Evolutionary conservation across 2,797 vertebrate genomes (phyloP).

Genomic region (Glossophaga mutica): DNA sequence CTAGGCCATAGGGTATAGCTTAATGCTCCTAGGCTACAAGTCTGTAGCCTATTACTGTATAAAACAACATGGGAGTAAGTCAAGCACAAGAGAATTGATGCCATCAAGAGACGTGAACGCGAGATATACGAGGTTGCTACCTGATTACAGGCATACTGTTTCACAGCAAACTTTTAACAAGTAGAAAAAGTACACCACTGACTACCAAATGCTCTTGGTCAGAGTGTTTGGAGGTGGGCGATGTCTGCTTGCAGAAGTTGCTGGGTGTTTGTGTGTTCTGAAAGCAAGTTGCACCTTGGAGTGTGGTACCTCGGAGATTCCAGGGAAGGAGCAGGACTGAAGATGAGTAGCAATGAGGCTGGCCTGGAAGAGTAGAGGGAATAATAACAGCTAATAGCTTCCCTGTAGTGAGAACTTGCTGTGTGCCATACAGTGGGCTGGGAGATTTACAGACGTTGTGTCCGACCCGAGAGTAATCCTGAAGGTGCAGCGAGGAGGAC

Average conservation of each 20-base stretch:
- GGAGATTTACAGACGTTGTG: not conserved
- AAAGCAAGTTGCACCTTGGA: slow-evolving; percentile 23
- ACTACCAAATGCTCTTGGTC: slow-evolving; percentile 25
- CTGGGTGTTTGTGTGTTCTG: slow-evolving; percentile 13
- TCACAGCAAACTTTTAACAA: not conserved
- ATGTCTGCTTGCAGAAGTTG: slow-evolving; percentile 10
- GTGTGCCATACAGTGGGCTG: not conserved
- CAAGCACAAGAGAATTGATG: not conserved
- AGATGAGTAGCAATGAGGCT: not conserved
- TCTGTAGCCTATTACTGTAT: not conserved
- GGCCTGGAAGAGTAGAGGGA: not conserved
- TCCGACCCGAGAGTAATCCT: slow-evolving; percentile 12
- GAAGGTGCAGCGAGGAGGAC: not conserved
- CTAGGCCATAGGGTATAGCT: not conserved
- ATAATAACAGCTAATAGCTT: not conserved
- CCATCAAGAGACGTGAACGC: not conserved
- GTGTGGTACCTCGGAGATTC: slow-evolving; percentile 9
- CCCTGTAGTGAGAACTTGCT: slow-evolving; percentile 18
- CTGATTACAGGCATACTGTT: not conserved
- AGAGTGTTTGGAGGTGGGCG: not conserved
- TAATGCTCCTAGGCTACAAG: not conserved
- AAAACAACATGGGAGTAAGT: not conserved
- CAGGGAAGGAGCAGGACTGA: not conserved
- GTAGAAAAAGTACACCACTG: not conserved
- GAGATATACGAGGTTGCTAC: not conserved